Conservation (phyloP, 2,113 vertebrate species). For the Rhynchopsitta pachyrhyncha region DNA sequence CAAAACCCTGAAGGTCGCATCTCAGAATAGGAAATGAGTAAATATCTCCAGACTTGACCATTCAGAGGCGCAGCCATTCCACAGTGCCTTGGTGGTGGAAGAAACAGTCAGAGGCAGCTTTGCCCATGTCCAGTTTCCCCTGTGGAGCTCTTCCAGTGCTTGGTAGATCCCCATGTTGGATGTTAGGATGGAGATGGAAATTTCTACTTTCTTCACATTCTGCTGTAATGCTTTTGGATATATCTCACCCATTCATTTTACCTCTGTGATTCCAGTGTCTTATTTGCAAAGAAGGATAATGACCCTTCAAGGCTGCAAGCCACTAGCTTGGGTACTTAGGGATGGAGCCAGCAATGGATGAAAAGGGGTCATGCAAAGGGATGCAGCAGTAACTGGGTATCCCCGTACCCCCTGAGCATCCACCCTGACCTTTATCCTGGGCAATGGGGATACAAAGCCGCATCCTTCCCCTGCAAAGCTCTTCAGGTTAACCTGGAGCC, state of each 20-base stretch:
- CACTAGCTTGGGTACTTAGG: accelerated
- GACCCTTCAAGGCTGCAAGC: neutral
- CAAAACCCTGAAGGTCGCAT: neutral
- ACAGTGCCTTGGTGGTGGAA: neutral
- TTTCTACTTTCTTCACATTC: neutral
- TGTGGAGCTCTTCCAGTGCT: accelerated
- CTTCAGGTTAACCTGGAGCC: neutral
- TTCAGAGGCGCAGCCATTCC: accelerated
- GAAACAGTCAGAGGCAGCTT: accelerated
- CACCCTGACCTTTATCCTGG: neutral
- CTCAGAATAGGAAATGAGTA: neutral
- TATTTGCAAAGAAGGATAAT: neutral
- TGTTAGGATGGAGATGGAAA: neutral
- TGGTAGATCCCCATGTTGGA: neutral
- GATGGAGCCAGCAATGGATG: neutral
- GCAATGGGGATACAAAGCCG: accelerated
- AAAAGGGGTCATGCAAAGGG: neutral
- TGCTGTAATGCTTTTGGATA: neutral
- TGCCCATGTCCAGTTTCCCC: neutral
- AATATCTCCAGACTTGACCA: neutral
- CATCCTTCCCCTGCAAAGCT: neutral
- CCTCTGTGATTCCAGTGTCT: neutral
- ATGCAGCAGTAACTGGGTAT: neutral
- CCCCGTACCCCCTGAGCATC: neutral
- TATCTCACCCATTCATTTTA: neutral